Evolutionary conservation across 2,113 vertebrate genomes (phyloP).

Genomic region (Embiotoca jacksoni): DNA sequence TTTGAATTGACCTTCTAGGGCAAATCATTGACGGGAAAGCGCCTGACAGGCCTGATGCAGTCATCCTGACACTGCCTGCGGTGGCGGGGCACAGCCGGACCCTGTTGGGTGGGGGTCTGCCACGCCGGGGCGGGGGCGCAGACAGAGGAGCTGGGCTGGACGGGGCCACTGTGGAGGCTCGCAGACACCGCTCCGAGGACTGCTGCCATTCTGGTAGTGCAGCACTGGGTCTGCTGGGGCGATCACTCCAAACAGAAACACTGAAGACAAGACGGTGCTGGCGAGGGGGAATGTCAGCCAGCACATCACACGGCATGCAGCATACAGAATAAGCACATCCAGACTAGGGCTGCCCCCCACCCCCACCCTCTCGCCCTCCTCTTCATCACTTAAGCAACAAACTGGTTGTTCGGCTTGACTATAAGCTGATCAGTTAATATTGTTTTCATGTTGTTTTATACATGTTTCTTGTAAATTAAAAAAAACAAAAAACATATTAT

Average conservation of each 20-base stretch:
- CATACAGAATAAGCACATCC: slow-evolving; percentile 69
- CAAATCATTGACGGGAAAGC: slow-evolving; percentile 95
- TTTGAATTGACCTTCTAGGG: slow-evolving; percentile 84
- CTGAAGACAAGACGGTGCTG: slow-evolving; percentile 42
- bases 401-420: slow-evolving; percentile 22
- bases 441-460: slow-evolving; percentile 47
- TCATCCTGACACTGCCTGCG: slow-evolving; percentile 89
- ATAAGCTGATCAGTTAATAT: slow-evolving; percentile 29
- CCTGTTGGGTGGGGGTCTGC: slow-evolving; percentile 33
- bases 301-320: slow-evolving; percentile 63
- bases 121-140: slow-evolving; percentile 19
- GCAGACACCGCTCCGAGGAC: slow-evolving; percentile 48
- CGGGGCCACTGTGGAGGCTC: slow-evolving; percentile 43
- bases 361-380: background rate
- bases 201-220: slow-evolving; percentile 40
- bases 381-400: slow-evolving; percentile 34
- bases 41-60: slow-evolving; percentile 97
- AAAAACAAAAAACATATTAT: slow-evolving; percentile 37
- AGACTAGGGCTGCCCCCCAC: slow-evolving; percentile 49
- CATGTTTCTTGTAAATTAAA: slow-evolving; percentile 20
- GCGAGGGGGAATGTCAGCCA: slow-evolving; percentile 48
- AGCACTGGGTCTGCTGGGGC: slow-evolving; percentile 30
- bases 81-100: slow-evolving; percentile 47
- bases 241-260: background rate
- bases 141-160: slow-evolving; percentile 44